phyloP scores from a whole-genome alignment of 53 echinoderm and acorn worm genomes.

The Arbacia lixula region DNA sequence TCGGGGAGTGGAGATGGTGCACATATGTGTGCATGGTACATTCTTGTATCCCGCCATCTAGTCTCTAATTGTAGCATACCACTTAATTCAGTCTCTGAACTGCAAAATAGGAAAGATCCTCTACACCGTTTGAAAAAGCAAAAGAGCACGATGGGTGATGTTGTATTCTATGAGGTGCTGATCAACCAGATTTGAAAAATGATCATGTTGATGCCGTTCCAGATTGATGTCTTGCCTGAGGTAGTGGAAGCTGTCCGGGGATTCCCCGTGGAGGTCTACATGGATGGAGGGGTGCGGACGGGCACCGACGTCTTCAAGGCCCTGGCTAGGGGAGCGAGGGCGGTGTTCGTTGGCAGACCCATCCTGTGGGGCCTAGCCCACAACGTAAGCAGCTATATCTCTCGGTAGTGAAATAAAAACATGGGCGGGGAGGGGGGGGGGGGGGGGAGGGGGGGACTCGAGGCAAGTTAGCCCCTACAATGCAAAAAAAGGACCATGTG shows the following conservation, averaged over 20 bases:
- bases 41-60: no score
- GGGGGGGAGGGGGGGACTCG: no score
- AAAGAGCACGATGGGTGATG: no score
- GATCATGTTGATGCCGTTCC: neutral
- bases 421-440: no score
- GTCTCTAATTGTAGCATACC: no score
- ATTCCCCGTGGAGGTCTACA: conserved; percentile 57
- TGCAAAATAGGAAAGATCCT: neutral
- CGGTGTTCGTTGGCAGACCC: conserved; percentile 59
- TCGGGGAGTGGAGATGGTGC: no score
- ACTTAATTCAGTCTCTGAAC: no score
- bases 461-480: neutral
- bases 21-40: no score
- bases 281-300: conserved; percentile 60
- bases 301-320: conserved; percentile 69
- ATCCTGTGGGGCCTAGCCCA: conserved; percentile 47
- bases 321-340: conserved; percentile 56
- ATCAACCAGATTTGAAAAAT: neutral
- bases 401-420: no score
- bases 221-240: conserved; percentile 62
- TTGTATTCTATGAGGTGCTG: no score
- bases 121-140: no score
- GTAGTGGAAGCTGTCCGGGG: conserved; percentile 57
- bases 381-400: conserved; percentile 26
- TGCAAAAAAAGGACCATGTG: neutral